Conservation (phyloP, 2,797 vertebrate species). For the Lepidocolaptes lacrymiger region DNA sequence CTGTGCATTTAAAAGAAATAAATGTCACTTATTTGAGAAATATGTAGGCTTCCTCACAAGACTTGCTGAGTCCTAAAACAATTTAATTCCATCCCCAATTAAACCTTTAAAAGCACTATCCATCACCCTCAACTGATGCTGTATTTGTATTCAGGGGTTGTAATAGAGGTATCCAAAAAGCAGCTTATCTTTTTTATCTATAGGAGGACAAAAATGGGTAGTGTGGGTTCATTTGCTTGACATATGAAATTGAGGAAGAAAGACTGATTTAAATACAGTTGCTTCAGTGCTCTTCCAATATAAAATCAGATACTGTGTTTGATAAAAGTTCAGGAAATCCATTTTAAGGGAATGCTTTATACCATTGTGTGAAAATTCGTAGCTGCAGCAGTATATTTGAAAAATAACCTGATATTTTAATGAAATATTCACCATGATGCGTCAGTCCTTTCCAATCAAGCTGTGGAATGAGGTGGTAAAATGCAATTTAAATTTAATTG, state of each 20-base stretch:
- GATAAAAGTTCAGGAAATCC: slow-evolving; percentile 41
- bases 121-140: slow-evolving; percentile 11
- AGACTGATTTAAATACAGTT: slow-evolving; percentile 18
- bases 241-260: not conserved
- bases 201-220: not conserved
- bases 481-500: slow-evolving; percentile 67
- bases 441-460: slow-evolving; percentile 28
- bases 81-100: slow-evolving; percentile 59
- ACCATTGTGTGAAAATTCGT: slow-evolving; percentile 23
- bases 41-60: slow-evolving; percentile 29
- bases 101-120: slow-evolving; percentile 63
- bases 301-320: not conserved
- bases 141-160: slow-evolving; percentile 45
- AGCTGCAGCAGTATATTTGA: slow-evolving; percentile 22
- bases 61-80: slow-evolving; percentile 57
- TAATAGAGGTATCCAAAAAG: not conserved
- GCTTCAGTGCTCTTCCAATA: not conserved
- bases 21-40: slow-evolving; percentile 57
- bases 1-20: slow-evolving; percentile 62
- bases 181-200: slow-evolving; percentile 13
- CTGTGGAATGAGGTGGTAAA: slow-evolving; percentile 28
- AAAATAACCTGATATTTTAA: slow-evolving; percentile 56
- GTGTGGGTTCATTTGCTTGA: slow-evolving; percentile 25
- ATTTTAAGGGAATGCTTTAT: slow-evolving; percentile 31
- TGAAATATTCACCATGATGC: slow-evolving; percentile 40